phyloP scores from a whole-genome alignment of 2,888 invertebrate genomes.

The Leptinotarsa juncta region DNA sequence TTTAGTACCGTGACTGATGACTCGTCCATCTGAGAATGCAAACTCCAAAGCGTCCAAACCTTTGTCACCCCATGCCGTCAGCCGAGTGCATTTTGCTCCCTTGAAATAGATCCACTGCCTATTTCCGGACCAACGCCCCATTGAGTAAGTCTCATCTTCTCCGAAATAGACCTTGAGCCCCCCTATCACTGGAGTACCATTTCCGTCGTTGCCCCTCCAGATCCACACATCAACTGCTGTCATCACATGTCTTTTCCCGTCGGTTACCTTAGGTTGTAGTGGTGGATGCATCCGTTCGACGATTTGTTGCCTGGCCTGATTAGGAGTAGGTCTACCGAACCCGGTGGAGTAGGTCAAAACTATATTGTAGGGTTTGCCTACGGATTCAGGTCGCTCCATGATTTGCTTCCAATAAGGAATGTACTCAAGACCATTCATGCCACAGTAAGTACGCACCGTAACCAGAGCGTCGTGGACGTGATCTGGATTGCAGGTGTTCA shows the following conservation, averaged over 20 bases:
- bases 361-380: conserved; percentile 2
- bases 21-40: conserved; percentile 23
- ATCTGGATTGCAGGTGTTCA: background rate
- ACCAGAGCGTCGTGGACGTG: background rate
- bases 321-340: conserved; percentile 18
- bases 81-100: background rate
- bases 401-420: background rate
- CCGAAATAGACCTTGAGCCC: conserved; percentile 21
- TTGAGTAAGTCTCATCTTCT: conserved; percentile 14
- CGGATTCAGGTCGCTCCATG: background rate
- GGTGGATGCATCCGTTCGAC: background rate
- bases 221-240: conserved; percentile 22
- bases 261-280: conserved; percentile 16
- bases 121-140: conserved; percentile 1
- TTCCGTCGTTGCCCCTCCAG: conserved; percentile 4
- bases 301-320: background rate
- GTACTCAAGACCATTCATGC: background rate
- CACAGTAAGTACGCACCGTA: background rate
- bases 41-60: conserved; percentile 22
- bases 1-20: conserved; percentile 2
- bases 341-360: conserved; percentile 25
- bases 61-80: conserved; percentile 12
- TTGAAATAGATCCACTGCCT: conserved; percentile 13
- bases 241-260: conserved; percentile 20
- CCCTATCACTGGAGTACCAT: conserved; percentile 7